Conservation (phyloP, 1,140 invertebrate species). For the Drosophila seguyi region DNA sequence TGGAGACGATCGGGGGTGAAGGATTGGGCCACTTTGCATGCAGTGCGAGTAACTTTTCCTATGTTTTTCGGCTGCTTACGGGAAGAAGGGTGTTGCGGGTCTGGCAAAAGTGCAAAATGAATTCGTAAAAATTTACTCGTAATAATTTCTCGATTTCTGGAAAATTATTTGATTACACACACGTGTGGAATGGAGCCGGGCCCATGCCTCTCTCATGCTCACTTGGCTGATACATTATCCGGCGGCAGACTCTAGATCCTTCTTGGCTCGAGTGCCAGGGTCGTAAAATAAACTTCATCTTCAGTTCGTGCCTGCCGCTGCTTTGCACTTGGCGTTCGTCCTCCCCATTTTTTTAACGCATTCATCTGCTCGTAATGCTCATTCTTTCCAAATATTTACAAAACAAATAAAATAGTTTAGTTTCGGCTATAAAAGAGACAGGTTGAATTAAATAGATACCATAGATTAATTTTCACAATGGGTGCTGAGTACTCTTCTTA, state of each 20-base stretch:
- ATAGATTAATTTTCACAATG: conserved; percentile 21
- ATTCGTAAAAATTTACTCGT: conserved; percentile 77
- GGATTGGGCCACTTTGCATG: conserved; percentile 68
- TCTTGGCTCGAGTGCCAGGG: conserved; percentile 35
- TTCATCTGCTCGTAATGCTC: conserved; percentile 34
- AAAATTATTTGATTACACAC: conserved; percentile 84
- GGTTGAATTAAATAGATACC: background rate
- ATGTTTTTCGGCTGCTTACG: conserved; percentile 27
- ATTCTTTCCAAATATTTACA: conserved; percentile 71
- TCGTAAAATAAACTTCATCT: conserved; percentile 82
- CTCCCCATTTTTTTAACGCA: conserved; percentile 9
- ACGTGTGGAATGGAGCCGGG: conserved; percentile 64
- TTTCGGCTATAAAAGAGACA: conserved; percentile 2
- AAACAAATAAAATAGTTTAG: conserved; percentile 74
- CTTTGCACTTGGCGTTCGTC: conserved; percentile 30
- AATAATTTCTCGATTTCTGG: conserved; percentile 82
- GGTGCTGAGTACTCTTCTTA: background rate
- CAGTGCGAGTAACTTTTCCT: conserved; percentile 63
- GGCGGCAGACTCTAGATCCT: conserved; percentile 39
- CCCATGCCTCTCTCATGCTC: background rate
- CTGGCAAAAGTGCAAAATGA: conserved; percentile 69
- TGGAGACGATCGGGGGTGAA: conserved; percentile 7
- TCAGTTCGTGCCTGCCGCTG: conserved; percentile 50
- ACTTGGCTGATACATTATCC: conserved; percentile 41
- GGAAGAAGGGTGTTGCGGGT: conserved; percentile 33